These are phyloP conservation scores for Crocallis elinguaria DNA, from an alignment of 2,888 invertebrate genomes.

Conservation along the genomic window DNA sequence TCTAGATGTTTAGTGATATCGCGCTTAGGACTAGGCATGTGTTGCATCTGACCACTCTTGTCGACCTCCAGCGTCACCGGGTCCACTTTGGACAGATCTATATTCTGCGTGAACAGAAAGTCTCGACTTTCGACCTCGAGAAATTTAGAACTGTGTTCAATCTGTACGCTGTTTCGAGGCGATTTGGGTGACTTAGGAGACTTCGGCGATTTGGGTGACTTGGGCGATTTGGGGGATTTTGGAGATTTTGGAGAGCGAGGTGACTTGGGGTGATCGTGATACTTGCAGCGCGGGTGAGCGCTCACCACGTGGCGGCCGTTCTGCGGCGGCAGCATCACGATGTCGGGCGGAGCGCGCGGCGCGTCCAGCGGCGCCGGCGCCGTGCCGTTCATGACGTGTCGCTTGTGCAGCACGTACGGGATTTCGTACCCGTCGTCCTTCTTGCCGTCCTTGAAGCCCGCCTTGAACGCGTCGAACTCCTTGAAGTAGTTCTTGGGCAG, in stretches of 20 bases:
- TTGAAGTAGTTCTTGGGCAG: conserved; percentile 90
- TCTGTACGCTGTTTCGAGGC: conserved; percentile 70
- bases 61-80: conserved; percentile 89
- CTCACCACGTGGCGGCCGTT: conserved; percentile 76
- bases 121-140: conserved; percentile 83
- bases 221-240: conserved; percentile 86
- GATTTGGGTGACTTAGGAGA: conserved; percentile 84
- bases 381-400: conserved; percentile 94
- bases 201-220: conserved; percentile 86
- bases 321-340: conserved; percentile 76
- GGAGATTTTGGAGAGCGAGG: conserved; percentile 78
- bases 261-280: conserved; percentile 81
- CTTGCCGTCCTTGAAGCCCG: conserved; percentile 79
- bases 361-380: conserved; percentile 85
- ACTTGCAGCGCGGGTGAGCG: conserved; percentile 78
- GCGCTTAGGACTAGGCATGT: conserved; percentile 88
- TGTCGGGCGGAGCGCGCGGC: conserved; percentile 70
- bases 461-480: conserved; percentile 86
- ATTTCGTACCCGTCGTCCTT: conserved; percentile 89
- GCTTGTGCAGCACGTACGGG: conserved; percentile 93
- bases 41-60: conserved; percentile 86
- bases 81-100: conserved; percentile 89
- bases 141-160: conserved; percentile 71
- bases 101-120: conserved; percentile 90
- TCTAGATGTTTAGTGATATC: conserved; percentile 89